Base-by-base conservation (phyloP, 2,113 vertebrate species). In the Ranitomeya imitator region DNA sequence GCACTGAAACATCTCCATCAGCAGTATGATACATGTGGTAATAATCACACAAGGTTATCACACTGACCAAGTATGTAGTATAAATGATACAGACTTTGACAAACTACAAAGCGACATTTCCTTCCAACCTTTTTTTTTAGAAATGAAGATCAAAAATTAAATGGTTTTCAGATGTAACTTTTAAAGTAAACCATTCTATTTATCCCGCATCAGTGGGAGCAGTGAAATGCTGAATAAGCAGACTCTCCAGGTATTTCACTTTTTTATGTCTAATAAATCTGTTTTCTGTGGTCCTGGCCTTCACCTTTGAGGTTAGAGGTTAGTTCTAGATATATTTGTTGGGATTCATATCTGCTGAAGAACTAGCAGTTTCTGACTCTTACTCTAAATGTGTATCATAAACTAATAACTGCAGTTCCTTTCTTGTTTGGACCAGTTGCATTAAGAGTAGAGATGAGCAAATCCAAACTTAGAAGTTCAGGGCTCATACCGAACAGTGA, bases 91-190 rank as follows among this genome's bases (percentile, higher is more conserved):
- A 63, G 55, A 63, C 23, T 37, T 69, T 69, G 76, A 81, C 45
- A 79, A 84, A 67, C 10, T 69, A 84, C 57, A 65, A 78, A 78
- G 59, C 26, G 19, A 52, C 67, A 18, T 21, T 26, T 61, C 54
- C 59, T 78, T 78, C 54, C 71, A 86, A 51, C 77, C 18, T 67
- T 80, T 37, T n/a, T n/a, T 87, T 16, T 31, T 59, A 80, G 79
- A 23, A 79, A 81, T 87, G 23, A 80, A 80, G 31, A 59, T 21
- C 7, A 18, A 54, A 21, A 65, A 55, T 37, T 26, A 71, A 81
- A 87, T 71, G 4, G 65, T 15, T 81, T 87, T 21, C 86, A 87
- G 86, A 87, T 87, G 86, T 71, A 71, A 12, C 37, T 74, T 45
- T 74, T 74, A 18, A 14, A 74, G 71, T 74, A 18, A 7, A 74